phyloP scores from a whole-genome alignment of 2,113 vertebrate species.

The Macrotis lagotis region DNA sequence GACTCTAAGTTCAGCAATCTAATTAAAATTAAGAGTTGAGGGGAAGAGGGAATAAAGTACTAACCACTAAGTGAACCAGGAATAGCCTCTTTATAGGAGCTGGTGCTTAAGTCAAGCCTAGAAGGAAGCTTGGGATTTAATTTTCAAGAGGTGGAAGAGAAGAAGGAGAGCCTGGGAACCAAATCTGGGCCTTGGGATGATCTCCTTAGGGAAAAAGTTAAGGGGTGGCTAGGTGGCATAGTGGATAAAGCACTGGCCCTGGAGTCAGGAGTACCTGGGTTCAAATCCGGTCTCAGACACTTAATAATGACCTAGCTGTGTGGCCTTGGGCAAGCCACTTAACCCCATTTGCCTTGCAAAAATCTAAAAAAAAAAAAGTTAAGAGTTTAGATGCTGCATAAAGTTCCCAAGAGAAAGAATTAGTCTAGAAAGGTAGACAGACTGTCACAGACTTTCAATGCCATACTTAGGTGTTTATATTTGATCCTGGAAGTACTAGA shows the following conservation, averaged over 20 bases:
- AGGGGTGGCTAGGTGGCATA: too few species aligned
- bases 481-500: not conserved
- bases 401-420: not conserved
- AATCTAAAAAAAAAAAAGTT: too few species aligned
- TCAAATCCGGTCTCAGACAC: too few species aligned
- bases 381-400: not conserved
- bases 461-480: not conserved
- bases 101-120: not conserved
- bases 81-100: not conserved
- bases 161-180: not conserved
- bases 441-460: not conserved
- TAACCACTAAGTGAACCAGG: not conserved
- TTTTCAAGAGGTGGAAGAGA: not conserved
- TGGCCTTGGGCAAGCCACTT: too few species aligned
- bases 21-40: not conserved
- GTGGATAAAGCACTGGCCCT: too few species aligned
- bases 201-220: not conserved
- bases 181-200: not conserved
- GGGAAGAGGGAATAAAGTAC: not conserved
- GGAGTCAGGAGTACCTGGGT: too few species aligned
- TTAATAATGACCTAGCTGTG: too few species aligned
- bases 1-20: not conserved
- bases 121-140: not conserved
- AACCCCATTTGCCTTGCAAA: too few species aligned
- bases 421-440: not conserved